Percentiles rank a stretch among this genome's conserved stretches.
phyloP scores from a whole-genome alignment of 1,140 invertebrate genomes.

The Aphelenchoides fujianensis region DNA sequence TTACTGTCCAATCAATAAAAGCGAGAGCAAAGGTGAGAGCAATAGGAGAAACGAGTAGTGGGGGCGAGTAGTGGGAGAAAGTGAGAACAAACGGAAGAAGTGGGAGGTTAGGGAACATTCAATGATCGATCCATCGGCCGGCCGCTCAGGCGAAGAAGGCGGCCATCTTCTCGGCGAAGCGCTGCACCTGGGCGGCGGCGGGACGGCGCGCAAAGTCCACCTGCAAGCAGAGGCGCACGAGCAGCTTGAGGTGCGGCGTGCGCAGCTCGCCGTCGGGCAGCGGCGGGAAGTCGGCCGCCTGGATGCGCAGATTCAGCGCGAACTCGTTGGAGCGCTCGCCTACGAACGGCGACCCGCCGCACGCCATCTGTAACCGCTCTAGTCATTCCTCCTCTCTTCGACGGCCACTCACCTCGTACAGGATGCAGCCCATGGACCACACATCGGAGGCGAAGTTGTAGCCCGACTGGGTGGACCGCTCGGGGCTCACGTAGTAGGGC shows the following conservation, averaged over 20 bases:
- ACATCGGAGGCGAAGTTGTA: constrained; percentile 21
- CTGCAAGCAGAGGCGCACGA: not conserved
- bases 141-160: no score
- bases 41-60: no score
- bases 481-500: constrained; percentile 20
- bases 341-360: constrained; percentile 10
- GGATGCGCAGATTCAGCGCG: not conserved
- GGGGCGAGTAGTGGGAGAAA: no score
- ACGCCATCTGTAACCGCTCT: not conserved
- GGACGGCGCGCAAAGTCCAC: not conserved
- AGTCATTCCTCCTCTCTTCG: not conserved
- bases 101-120: no score
- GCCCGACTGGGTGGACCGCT: constrained; percentile 2
- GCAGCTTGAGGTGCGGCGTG: not conserved
- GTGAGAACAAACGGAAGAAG: no score
- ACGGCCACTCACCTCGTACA: constrained; percentile 15
- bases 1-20: no score
- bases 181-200: not conserved
- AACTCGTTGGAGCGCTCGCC: constrained; percentile 1
- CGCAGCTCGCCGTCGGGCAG: constrained; percentile 1
- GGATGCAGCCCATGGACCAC: constrained; percentile 21
- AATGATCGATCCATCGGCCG: no score
- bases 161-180: constrained; percentile 3
- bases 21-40: no score
- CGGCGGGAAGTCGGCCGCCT: constrained; percentile 3